Percentiles rank a stretch among this genome's conserved stretches.
phyloP scores from a whole-genome alignment of 1,140 invertebrate species.

The Rhizoglyphus robini region DNA sequence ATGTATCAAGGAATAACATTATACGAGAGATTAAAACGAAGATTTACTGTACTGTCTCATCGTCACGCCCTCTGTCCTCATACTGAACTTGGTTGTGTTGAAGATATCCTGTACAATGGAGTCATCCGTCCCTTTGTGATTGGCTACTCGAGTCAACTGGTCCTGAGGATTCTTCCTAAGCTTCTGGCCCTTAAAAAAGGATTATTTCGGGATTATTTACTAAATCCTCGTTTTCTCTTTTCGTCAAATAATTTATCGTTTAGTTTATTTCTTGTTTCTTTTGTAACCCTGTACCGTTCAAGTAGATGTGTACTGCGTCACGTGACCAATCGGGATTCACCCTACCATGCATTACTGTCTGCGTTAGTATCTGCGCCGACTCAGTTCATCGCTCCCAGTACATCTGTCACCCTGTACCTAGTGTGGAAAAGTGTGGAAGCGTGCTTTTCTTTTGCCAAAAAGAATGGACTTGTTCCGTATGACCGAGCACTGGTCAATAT shows the following conservation, averaged over 20 bases:
- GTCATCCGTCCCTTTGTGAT: background rate
- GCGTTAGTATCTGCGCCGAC: constrained; percentile 22
- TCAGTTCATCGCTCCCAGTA: constrained; percentile 23
- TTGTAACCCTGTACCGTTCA: constrained; percentile 23
- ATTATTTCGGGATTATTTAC: background rate
- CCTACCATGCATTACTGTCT: constrained; percentile 21
- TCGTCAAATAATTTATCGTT: background rate
- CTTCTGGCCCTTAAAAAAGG: background rate
- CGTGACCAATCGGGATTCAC: background rate
- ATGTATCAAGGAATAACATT: background rate
- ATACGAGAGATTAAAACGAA: background rate
- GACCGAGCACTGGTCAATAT: constrained; percentile 48
- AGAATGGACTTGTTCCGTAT: constrained; percentile 21
- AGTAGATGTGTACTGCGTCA: constrained; percentile 22
- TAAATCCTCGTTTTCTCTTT: background rate
- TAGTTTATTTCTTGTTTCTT: constrained; percentile 26
- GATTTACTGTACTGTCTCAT: background rate
- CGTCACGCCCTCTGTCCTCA: background rate
- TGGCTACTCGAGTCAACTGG: background rate
- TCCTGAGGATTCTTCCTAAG: background rate
- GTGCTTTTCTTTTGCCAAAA: too few relatives aligned
- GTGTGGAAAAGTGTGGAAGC: constrained; percentile 28
- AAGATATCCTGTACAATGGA: background rate
- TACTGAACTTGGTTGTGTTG: background rate
- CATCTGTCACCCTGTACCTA: constrained; percentile 25